Evolutionary conservation across 2,113 vertebrate genomes (phyloP).

Genomic region (Neodontobutis hainanensis): DNA sequence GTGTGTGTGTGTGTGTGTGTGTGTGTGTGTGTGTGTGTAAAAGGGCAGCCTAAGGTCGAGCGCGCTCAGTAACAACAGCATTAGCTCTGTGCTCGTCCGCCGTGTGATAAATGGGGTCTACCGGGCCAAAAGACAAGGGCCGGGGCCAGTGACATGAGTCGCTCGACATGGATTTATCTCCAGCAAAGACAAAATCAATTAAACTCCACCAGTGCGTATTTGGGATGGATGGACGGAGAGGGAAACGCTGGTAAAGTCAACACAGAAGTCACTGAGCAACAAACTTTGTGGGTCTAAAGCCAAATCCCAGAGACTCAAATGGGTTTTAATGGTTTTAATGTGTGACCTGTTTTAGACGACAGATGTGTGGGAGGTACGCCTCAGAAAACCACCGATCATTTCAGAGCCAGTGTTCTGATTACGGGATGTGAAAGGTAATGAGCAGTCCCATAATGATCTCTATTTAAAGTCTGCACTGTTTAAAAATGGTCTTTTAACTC

Average conservation of each 20-base stretch:
- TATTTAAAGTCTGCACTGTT: background rate
- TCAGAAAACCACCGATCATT: background rate
- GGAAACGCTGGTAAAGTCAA: slow-evolving; percentile 37
- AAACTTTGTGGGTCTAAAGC: slow-evolving; percentile 18
- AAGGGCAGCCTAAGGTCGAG: slow-evolving; percentile 49
- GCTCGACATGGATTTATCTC: slow-evolving; percentile 70
- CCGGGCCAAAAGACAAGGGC: slow-evolving; percentile 63
- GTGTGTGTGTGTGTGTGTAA: slow-evolving; percentile 26
- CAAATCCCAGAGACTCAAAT: slow-evolving; percentile 7
- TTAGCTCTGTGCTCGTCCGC: slow-evolving; percentile 4
- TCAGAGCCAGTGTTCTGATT: background rate
- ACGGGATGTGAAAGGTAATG: slow-evolving; percentile 1
- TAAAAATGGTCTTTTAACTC: no score
- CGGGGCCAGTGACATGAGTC: slow-evolving; percentile 59
- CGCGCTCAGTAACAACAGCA: slow-evolving; percentile 24
- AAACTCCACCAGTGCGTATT: slow-evolving; percentile 34
- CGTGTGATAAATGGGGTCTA: slow-evolving; percentile 72
- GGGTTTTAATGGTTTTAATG: background rate
- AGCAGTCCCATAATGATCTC: background rate
- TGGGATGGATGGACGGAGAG: slow-evolving; percentile 13
- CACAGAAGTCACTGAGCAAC: slow-evolving; percentile 35
- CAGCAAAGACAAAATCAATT: slow-evolving; percentile 67
- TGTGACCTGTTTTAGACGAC: slow-evolving; percentile 37
- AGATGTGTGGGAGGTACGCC: slow-evolving; percentile 26
- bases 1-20: slow-evolving; percentile 16